Evolutionary conservation across 2,888 invertebrate genomes (phyloP), one percentile per base, ranked within the genome.

Genomic region (Eupithecia exiguata): DNA sequence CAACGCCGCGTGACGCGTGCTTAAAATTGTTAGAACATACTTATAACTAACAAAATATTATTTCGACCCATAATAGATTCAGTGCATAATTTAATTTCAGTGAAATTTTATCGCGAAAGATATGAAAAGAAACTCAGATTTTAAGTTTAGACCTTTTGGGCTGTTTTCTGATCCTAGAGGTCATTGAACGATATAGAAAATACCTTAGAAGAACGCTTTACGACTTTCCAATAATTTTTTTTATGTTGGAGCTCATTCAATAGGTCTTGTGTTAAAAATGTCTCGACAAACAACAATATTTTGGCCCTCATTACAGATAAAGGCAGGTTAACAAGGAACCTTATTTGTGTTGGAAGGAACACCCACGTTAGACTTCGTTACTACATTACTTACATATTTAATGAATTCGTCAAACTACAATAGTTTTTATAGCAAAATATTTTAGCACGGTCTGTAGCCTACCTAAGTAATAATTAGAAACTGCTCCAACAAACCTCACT

Each of bases 1-100:
- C 25, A 69, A 49, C 73, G 71, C 61, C 69, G 63, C 74, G 68
- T 35, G 36, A 46, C 62, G 35, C 68, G 49, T 12, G n/a, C 49
- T n/a, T 49, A 16, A 2, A 5, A 2, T 36, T 62, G n/a, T 35
- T 40, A 3, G n/a, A n/a, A n/a, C n/a, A n/a, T n/a, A n/a, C n/a
- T 10, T 2, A 16, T 16, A 16, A 16, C 16, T 4, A 5, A 16
- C 12, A 40, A n/a, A 16, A 7, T 14, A 18, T 25, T 35, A 25
- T 63, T 5, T 21, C 25, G 46, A 49, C 10, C 65, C 21, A 0
- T 5, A 53, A 1, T 18, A 6, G 14, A 58, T 58, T 25, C 5
- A 12, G 21, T 53, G 12, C 12, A 53, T 9, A n/a, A 3, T 49
- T 49, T 21, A 21, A 53, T 53, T 12, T 53, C 12, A 21, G 53